Percentiles rank a stretch among this genome's conserved stretches.
Conservation (phyloP, 2,113 vertebrate species). For the Cochlearius cochlearius region DNA sequence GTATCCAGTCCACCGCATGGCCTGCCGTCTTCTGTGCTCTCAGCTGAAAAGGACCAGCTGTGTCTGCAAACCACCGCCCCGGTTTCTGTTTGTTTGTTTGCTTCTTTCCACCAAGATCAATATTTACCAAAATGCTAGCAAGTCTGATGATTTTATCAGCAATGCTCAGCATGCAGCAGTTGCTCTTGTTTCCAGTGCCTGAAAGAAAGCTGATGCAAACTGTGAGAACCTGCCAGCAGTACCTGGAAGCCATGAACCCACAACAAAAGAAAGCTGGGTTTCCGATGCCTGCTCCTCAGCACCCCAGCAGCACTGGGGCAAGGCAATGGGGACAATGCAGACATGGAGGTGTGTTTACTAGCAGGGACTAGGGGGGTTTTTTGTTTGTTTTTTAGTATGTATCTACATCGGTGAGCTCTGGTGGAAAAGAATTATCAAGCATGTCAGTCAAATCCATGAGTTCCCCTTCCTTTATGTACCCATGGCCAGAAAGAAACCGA, state of each 20-base stretch:
- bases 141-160: not conserved
- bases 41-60: not conserved
- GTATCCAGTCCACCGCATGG: too few relatives aligned
- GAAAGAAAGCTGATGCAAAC: not conserved
- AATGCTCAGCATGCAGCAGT: not conserved
- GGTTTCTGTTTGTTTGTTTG: not conserved
- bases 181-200: not conserved
- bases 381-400: not conserved
- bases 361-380: not conserved
- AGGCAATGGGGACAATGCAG: not conserved
- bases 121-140: not conserved
- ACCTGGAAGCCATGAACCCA: not conserved
- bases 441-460: not conserved
- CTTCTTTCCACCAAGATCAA: not conserved
- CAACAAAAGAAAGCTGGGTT: not conserved
- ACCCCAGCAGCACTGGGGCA: not conserved
- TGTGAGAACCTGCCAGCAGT: not conserved
- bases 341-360: not conserved
- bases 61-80: not conserved
- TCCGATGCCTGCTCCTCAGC: not conserved
- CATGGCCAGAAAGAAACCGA: not conserved
- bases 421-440: conserved; percentile 3
- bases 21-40: not conserved
- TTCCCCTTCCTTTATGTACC: not conserved
- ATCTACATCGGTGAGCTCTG: not conserved